phyloP scores from a whole-genome alignment of 1,140 invertebrate genomes.

The Tachypleus tridentatus region DNA sequence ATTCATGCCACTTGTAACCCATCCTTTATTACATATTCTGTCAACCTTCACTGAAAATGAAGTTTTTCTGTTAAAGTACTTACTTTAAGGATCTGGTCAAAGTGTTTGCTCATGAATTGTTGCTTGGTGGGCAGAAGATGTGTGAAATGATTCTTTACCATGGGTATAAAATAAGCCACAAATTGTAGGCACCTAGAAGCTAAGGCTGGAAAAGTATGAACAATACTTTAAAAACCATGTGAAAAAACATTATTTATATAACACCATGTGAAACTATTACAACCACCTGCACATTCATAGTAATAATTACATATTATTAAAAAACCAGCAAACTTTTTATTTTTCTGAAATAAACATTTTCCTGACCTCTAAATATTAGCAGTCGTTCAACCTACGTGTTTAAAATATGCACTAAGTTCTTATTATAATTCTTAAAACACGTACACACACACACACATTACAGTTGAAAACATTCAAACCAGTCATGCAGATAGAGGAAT shows the following conservation, averaged over 20 bases:
- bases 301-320: conserved; percentile 1
- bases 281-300: neutral
- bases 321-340: neutral
- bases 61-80: neutral
- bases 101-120: conserved; percentile 38
- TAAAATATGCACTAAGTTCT: too few species aligned
- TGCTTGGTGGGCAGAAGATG: conserved; percentile 33
- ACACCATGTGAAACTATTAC: too few species aligned
- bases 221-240: conserved; percentile 7
- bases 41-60: too few species aligned
- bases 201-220: conserved; percentile 45
- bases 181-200: conserved; percentile 70
- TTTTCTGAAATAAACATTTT: too few species aligned
- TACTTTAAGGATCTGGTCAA: conserved; percentile 40
- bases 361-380: too few species aligned
- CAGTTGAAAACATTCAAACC: too few species aligned
- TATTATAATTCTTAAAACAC: too few species aligned
- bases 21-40: too few species aligned
- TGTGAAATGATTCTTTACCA: conserved; percentile 38
- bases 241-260: neutral
- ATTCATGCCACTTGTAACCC: too few species aligned
- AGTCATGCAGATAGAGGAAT: too few species aligned
- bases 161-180: conserved; percentile 44
- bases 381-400: too few species aligned
- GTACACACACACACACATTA: too few species aligned